A percentile compares a stretch with the other conserved stretches of the same genome.
These are phyloP conservation scores for Bucco capensis DNA, from an alignment of 2,113 vertebrate species.

Conservation along the genomic window DNA sequence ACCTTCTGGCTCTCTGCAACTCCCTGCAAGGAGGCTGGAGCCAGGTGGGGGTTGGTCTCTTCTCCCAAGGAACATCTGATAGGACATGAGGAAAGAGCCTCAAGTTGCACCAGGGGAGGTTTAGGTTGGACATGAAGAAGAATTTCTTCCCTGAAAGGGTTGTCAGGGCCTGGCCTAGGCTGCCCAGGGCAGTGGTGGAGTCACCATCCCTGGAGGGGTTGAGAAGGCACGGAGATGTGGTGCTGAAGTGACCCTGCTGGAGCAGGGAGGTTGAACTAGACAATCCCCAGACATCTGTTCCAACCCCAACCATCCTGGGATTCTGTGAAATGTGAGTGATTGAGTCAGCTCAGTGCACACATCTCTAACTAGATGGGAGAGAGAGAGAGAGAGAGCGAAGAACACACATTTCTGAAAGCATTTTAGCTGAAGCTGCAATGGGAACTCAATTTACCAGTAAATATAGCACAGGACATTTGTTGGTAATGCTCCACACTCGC, in stretches of 20 bases:
- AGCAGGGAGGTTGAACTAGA: neutral
- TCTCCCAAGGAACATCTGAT: neutral
- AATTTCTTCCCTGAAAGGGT: neutral
- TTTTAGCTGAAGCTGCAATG: neutral
- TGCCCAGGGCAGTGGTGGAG: neutral
- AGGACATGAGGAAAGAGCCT: neutral
- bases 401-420: neutral
- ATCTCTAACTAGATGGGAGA: neutral
- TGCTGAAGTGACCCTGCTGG: neutral
- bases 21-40: neutral
- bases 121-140: neutral
- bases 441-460: neutral
- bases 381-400: neutral
- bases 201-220: neutral
- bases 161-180: neutral
- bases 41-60: neutral
- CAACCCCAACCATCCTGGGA: neutral
- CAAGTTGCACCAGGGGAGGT: neutral
- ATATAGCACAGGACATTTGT: neutral
- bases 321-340: neutral
- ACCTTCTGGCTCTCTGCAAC: neutral
- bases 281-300: neutral
- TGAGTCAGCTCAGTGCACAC: neutral
- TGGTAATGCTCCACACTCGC: neutral
- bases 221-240: neutral